phyloP scores from a whole-genome alignment of 2,797 vertebrate genomes.

The Synaphobranchus kaupii region DNA sequence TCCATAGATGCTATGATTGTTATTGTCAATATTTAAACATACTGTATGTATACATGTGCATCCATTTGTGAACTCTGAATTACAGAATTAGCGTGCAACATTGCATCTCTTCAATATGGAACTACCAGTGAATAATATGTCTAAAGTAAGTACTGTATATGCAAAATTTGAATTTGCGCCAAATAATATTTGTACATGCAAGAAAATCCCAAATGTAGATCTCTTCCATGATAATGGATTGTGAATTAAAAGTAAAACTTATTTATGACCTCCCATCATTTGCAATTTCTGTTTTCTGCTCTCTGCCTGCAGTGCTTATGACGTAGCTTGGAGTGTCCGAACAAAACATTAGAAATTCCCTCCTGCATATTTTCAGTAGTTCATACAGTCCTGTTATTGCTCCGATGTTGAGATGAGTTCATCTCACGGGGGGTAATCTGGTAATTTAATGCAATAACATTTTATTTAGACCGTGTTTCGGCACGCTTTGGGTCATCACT shows the following conservation, averaged over 20 bases:
- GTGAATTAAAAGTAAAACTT: background rate
- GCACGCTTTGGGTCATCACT: background rate
- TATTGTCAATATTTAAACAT: background rate
- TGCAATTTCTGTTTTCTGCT: background rate
- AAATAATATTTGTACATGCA: background rate
- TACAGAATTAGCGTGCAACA: background rate
- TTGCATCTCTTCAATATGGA: background rate
- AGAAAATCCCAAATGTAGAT: background rate
- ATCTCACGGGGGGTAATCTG: background rate
- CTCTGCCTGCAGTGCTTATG: background rate
- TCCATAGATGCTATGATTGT: background rate
- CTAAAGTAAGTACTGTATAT: background rate
- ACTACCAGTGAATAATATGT: background rate
- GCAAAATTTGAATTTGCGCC: background rate
- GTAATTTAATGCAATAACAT: background rate
- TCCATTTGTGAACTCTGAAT: background rate
- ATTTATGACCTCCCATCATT: background rate
- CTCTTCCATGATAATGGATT: background rate
- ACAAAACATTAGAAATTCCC: background rate
- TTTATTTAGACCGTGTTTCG: background rate
- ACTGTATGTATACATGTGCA: background rate
- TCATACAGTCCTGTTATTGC: background rate
- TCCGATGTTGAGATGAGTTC: background rate
- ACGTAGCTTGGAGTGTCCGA: background rate
- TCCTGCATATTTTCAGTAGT: background rate